Evolutionary conservation across 2,113 vertebrate species (phyloP).

Genomic region (Laticauda colubrina): DNA sequence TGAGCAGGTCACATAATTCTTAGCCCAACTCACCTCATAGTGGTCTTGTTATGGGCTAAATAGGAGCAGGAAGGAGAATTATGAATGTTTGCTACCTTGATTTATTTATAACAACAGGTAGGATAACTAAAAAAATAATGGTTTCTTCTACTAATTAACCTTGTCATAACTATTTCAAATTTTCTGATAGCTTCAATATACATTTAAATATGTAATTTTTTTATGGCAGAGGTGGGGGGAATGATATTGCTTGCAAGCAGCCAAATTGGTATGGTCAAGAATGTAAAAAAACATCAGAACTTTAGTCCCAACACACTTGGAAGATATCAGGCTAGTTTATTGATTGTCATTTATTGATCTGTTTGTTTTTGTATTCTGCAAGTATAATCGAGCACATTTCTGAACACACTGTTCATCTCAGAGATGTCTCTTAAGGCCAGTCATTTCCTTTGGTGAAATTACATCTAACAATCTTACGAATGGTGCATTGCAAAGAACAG

Average conservation of each 20-base stretch:
- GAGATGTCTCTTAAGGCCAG: background rate
- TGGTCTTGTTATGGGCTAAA: background rate
- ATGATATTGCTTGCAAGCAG: background rate
- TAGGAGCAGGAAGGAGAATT: background rate
- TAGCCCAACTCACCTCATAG: background rate
- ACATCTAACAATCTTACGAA: background rate
- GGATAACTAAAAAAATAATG: background rate
- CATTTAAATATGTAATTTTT: background rate
- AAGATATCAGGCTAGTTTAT: background rate
- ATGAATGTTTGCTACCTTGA: background rate
- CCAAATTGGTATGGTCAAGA: background rate
- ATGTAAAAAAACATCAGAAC: background rate
- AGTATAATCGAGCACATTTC: background rate
- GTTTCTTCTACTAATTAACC: slow-evolving; percentile 12
- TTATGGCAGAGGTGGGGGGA: background rate
- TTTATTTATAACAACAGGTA: background rate
- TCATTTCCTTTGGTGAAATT: background rate
- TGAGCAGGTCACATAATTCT: background rate
- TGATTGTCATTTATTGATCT: slow-evolving; percentile 1
- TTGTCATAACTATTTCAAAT: slow-evolving; percentile 2
- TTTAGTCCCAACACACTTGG: background rate
- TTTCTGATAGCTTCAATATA: slow-evolving; percentile 3
- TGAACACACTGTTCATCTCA: background rate
- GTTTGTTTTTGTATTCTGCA: background rate
- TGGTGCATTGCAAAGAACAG: background rate